A percentile compares a stretch with the other conserved stretches of the same genome.
Evolutionary conservation across 1,140 invertebrate genomes (phyloP).

Genomic region (Neodiprion virginianus): DNA sequence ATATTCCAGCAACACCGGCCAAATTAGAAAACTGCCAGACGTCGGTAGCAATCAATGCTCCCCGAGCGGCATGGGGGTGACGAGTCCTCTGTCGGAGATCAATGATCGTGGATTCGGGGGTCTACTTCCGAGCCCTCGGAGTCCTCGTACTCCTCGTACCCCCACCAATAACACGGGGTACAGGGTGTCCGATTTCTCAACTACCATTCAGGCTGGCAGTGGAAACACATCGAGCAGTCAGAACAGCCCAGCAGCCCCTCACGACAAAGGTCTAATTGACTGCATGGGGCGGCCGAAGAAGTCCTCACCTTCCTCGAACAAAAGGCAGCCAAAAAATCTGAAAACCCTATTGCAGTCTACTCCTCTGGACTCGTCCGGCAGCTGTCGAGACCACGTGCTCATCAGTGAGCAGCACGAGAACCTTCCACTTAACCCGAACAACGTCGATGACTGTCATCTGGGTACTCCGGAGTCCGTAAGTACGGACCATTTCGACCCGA

Average conservation of each 20-base stretch:
- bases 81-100: constrained; percentile 58
- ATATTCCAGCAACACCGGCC: constrained; percentile 29
- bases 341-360: constrained; percentile 40
- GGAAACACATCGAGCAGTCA: constrained; percentile 53
- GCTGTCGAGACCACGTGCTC: constrained; percentile 45
- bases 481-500: constrained; percentile 83
- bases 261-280: constrained; percentile 50
- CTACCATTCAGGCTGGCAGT: constrained; percentile 30
- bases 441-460: constrained; percentile 64
- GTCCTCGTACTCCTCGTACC: constrained; percentile 57
- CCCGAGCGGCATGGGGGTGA: constrained; percentile 46
- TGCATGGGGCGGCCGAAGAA: constrained; percentile 58
- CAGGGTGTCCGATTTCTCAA: constrained; percentile 48
- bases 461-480: constrained; percentile 62
- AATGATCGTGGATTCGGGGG: constrained; percentile 49
- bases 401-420: constrained; percentile 72
- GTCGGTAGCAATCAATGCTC: constrained; percentile 52
- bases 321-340: constrained; percentile 52
- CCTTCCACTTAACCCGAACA: constrained; percentile 83
- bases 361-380: constrained; percentile 42
- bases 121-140: constrained; percentile 57
- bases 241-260: constrained; percentile 52
- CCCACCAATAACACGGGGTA: constrained; percentile 54
- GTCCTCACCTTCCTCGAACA: constrained; percentile 53
- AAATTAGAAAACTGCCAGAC: constrained; percentile 48